Conservation (phyloP, 2,113 vertebrate species). For the Numida meleagris region DNA sequence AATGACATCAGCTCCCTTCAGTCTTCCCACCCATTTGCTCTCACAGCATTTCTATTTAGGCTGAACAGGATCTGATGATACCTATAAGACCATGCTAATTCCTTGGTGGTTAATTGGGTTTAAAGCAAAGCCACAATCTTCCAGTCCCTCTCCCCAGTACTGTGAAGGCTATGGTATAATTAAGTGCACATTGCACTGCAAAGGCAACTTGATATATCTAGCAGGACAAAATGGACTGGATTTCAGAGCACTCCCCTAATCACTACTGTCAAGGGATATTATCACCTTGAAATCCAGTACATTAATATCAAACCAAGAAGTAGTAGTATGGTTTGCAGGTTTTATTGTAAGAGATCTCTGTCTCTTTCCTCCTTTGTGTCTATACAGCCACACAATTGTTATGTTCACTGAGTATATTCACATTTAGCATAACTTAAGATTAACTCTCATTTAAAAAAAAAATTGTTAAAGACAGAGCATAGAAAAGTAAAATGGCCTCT, state of each 20-base stretch:
- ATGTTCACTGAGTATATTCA: neutral
- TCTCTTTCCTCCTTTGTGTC: neutral
- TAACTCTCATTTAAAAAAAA: neutral
- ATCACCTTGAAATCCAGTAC: neutral
- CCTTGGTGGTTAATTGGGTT: neutral
- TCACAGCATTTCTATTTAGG: neutral
- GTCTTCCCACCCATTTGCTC: constrained; percentile 46
- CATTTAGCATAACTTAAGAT: neutral
- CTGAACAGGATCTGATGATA: neutral
- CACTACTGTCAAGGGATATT: neutral
- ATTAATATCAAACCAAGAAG: neutral
- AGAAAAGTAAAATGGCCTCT: neutral
- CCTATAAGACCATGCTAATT: neutral
- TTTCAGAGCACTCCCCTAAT: neutral
- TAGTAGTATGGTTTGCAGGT: neutral
- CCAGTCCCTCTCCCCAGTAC: neutral
- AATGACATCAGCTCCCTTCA: constrained; percentile 43
- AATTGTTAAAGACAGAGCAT: neutral
- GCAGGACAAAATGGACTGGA: neutral
- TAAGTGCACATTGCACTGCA: neutral
- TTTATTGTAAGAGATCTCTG: neutral
- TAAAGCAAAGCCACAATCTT: neutral
- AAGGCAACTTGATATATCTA: neutral
- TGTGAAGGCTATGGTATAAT: neutral
- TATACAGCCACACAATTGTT: neutral